These are phyloP conservation scores for Musca vetustissima DNA, from an alignment of 1,140 invertebrate species.

Conservation along the genomic window DNA sequence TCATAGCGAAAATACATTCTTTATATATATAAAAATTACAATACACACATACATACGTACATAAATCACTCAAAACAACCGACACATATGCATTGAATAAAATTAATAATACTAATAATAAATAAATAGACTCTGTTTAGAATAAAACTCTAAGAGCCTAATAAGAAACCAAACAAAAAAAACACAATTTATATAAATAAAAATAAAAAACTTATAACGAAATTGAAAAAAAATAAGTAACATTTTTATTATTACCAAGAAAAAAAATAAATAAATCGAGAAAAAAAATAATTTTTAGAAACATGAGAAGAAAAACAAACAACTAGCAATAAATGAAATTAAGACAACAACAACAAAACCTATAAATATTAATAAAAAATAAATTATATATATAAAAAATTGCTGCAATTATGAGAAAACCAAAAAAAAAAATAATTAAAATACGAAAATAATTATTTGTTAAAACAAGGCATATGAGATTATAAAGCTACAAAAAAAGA, in stretches of 20 bases:
- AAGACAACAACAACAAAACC: conserved; percentile 15
- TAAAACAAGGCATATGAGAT: conserved; percentile 14
- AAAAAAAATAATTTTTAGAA: conserved; percentile 24
- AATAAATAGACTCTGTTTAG: neutral
- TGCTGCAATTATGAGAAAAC: conserved; percentile 6
- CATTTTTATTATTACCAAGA: conserved; percentile 10
- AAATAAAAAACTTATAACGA: conserved; percentile 15
- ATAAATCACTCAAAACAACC: neutral
- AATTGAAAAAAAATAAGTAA: conserved; percentile 7
- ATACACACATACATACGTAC: neutral
- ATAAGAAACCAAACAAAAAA: conserved; percentile 9
- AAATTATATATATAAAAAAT: conserved; percentile 20
- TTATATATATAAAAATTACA: conserved; percentile 1
- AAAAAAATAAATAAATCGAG: conserved; percentile 8
- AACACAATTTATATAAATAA: conserved; percentile 16
- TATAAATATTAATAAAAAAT: conserved; percentile 22
- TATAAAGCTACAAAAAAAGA: neutral
- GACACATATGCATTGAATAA: neutral
- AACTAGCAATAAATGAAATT: conserved; percentile 24
- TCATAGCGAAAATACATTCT: too few relatives aligned
- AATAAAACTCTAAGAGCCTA: conserved; percentile 22
- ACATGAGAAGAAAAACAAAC: too few relatives aligned
- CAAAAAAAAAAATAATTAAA: neutral
- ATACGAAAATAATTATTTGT: conserved; percentile 26
- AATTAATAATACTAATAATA: conserved; percentile 10